Evolutionary conservation across 2,888 invertebrate genomes (phyloP), one percentile per base, ranked within the genome.

Genomic region (Eumerus sabulonum): DNA sequence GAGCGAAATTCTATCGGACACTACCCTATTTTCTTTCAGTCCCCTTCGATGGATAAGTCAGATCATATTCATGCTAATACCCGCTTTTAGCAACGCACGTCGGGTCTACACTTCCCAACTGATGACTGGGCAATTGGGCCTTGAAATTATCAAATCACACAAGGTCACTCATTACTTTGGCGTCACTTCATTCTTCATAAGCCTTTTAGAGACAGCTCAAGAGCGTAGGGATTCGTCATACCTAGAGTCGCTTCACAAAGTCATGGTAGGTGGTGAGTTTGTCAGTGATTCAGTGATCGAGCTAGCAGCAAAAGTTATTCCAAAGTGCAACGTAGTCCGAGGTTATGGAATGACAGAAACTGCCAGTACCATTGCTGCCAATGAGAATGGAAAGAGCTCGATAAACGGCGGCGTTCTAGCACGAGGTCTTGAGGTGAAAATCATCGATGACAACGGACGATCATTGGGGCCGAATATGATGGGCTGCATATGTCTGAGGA

Each of bases 1-100:
- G 83, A 42, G 74, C 7, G 44, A 64, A 7, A 16, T 56, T 1
- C n/a, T 35, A 1, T 7, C 27, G 7, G 47, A 51, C 9, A 77
- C 64, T 5, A 42, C 53, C 47, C 57, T 83, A 7, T 81, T 83
- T 12, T 82, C 81, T 9, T 42, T 77, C 4, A 83, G 82, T 48
- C 76, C 82, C 11, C 60, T 82, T 2, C 81, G 83, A 5, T 83
- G 83, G 82, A 83, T 83, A n/a, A 82, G 82, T 35, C 82, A 83
- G 59, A 60, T 83, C 1, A 62, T 40, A 4, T 12, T 82, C 9
- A 54, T 82, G 35, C 13, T 83, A 42, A 82, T 82, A 48, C 72
- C 82, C 11, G 72, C 73, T 0, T 64, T 82, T 42, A 63, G 81
- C 27, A 82, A 82, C 14, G 57, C 81, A 1, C 79, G 71, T 27